A percentile compares a stretch with the other conserved stretches of the same genome.
Evolutionary conservation across 2,888 invertebrate species (phyloP).

Genomic region (Drepanosiphum platanoidis): DNA sequence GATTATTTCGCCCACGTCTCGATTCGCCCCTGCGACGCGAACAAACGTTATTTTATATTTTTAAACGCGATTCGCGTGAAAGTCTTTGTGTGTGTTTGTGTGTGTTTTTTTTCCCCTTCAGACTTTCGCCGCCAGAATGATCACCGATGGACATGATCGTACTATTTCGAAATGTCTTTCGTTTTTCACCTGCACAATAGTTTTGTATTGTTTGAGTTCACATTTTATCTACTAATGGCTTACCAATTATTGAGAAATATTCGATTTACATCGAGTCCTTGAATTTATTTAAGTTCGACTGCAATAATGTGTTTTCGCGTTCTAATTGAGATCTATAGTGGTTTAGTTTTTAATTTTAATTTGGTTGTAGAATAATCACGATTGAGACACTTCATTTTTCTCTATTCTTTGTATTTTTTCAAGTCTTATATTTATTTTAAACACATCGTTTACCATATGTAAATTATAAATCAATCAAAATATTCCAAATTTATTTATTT

Average conservation of each 20-base stretch:
- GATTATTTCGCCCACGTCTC: not conserved
- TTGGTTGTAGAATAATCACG: not conserved
- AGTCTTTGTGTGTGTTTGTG: not conserved
- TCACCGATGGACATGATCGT: no score
- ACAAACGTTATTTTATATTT: not conserved
- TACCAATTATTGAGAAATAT: constrained; percentile 30
- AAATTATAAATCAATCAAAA: not conserved
- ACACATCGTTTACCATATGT: not conserved
- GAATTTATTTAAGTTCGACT: constrained; percentile 16
- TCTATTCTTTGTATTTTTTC: not conserved
- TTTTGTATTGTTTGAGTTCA: no score
- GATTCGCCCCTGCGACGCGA: no score
- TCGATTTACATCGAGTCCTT: constrained; percentile 25
- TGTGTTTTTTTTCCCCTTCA: no score
- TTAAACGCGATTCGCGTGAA: not conserved
- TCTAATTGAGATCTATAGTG: constrained; percentile 48
- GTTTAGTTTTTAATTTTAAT: constrained; percentile 3
- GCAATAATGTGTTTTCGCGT: constrained; percentile 3
- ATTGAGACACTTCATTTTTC: not conserved
- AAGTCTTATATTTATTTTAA: not conserved
- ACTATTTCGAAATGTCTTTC: no score
- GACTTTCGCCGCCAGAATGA: not conserved
- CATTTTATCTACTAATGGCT: no score
- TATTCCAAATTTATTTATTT: not conserved
- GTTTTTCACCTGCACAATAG: no score